Evolutionary conservation across 2,797 vertebrate species (phyloP).

Genomic region (Mus spretus): DNA sequence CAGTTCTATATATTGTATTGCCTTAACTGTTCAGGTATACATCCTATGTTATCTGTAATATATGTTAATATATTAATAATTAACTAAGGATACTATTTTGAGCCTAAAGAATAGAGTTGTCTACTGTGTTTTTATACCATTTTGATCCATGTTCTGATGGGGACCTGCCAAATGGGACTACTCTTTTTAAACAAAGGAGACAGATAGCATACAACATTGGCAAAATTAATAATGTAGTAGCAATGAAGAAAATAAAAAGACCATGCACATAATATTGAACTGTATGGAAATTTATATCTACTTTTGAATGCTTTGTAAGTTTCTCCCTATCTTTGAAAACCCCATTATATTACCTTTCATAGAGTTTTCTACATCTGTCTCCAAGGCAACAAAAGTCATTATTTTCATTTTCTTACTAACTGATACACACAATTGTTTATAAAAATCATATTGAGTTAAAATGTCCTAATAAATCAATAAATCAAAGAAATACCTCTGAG

Average conservation of each 20-base stretch:
- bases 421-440: background rate
- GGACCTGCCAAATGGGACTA: background rate
- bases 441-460: background rate
- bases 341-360: background rate
- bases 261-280: background rate
- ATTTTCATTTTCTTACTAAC: background rate
- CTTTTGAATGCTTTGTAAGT: background rate
- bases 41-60: background rate
- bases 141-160: background rate
- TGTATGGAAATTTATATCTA: background rate
- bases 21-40: background rate
- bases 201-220: background rate
- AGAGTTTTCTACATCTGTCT: background rate
- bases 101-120: background rate
- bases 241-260: background rate
- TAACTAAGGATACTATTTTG: background rate
- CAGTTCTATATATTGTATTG: background rate
- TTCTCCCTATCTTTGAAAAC: slow-evolving; percentile 8
- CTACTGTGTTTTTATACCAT: background rate
- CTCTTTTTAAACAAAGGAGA: background rate
- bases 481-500: background rate
- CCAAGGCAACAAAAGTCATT: background rate
- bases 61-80: background rate
- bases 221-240: slow-evolving; percentile 8
- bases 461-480: background rate